Base-by-base conservation (phyloP, 2,888 invertebrate species). In the Thera obeliscata region DNA sequence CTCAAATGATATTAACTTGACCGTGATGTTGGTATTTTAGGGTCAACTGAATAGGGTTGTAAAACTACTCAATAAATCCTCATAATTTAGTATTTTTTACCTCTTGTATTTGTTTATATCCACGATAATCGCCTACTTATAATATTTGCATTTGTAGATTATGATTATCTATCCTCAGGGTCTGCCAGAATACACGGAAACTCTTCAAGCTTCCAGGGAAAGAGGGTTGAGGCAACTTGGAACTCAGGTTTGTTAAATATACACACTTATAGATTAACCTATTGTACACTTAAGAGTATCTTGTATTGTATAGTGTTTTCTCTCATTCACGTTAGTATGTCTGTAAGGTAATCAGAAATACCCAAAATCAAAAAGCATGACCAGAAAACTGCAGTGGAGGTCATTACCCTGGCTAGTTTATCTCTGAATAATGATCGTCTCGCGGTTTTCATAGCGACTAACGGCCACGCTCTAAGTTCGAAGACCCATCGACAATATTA, bases 131-230 rank as follows among this genome's bases (percentile, higher is more conserved):
- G 9, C 2, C 9, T 22, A 22, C 22, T 22, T 41, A 6, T 7
- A 41, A 41, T 41, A 41, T 41, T 38, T 41, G 41, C 9, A 1
- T 9, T 2, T 9, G 9, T 46, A 56, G 8, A 35, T 2, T 8
- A 4, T 56, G 35, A 35, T 22, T 22, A 22, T 54, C 41, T 63
- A 38, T 69, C 78, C 75, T 2, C 80, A 90, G 90, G 68, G 71
- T 36, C 71, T 90, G 46, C 87, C 90, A 2, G 91, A 91, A 73
- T 91, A 90, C 59, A 89, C 90, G 0, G 90, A 91, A 73, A 80
- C 87, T 2, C 63, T 89, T 3, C 81, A 86, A 75, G 80, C 70
- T 5, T 76, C 83, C 0, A 79, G 81, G 5, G 87, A 88, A 61
- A 76, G 89, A 56, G 89, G 81, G 46, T 41, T 87, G 9, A 81